Base-by-base conservation (phyloP, 53 echinoderm and acorn worm genomes). In the Glandiceps talaboti region DNA sequence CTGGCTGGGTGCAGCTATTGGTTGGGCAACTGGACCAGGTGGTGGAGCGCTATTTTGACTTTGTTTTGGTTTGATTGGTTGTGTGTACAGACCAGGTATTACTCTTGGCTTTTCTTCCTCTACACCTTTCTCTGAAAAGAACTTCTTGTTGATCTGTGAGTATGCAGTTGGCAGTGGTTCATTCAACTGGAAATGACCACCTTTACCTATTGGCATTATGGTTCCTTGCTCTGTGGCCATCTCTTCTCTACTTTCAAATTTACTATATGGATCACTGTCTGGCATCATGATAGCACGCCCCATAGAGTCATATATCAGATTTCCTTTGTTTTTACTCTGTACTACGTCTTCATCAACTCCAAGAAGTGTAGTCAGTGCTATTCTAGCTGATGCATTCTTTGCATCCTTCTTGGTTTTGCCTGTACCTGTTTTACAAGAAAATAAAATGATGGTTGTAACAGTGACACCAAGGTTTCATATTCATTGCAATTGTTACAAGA, bases 351-450 rank as follows among this genome's bases (percentile, higher is more conserved):
- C 82, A 27, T 89, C 89, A 45, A 93, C 64, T 0, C 99, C 99
- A 0, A 99, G 91, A 1, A 99, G 83, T 1, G 84, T 86, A 29
- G 91, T 77, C 75, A 99, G 77, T 28, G 99, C 91, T 25, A 82
- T 85, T 33, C 81, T 91, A 26, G 99, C 87, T 0, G 99, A 93
- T 27, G 89, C 88, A 32, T 73, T 80, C 33, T 99, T 99, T 33
- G 99, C 99, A 75, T 99, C 99, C 78, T 99, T 99, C 77, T 99
- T 99, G 0, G 91, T 94, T 83, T 88, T 87, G 1, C 99, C 99
- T 32, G 77, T 79, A 20, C 91, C 99, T 92, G 72, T 30, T 80
- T 1, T 1, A 64, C 45, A 74, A 31, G 1, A 33, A 30, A 1
- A 6, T 0, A n/a, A n/a, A n/a, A n/a, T n/a, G n/a, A n/a, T n/a